Evolutionary conservation across 30 jellyfish, hydroid and myxozoan genomes (phyloP), one percentile per base, ranked within the genome.

Genomic region (Cassiopea andromeda): DNA sequence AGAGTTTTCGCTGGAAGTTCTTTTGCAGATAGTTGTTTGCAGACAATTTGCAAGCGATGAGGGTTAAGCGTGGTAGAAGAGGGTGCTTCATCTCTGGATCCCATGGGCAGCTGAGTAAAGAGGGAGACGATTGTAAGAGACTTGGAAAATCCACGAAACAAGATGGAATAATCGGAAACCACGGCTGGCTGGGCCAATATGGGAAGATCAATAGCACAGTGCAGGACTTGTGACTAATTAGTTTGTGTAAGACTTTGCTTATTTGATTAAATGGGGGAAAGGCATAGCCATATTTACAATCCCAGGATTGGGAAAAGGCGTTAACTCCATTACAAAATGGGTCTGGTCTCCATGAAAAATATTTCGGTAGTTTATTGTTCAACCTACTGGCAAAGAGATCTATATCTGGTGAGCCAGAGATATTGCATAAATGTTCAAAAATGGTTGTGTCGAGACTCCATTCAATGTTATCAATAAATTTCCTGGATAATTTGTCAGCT

Each of bases 261-360:
- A 85, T 74, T 47, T 46, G 71, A 82, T 75, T 85, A 78, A 85
- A 85, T 49, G 93, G 93, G 44, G 88, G 88, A 45, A 74, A 85
- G 44, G 93, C 88, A 64, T 85, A 85, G 43, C 81, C 77, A 72
- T 58, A 85, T 43, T 46, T 13, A 7, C 59, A 18, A 44, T 67
- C 73, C 93, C 93, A 85, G 12, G 19, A 7, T 44, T 60, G 88
- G 6, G 69, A 69, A 60, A 85, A 78, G 0, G 93, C 75, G 47
- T 74, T 76, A 1, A 70, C 58, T 54, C 75, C 85, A 27, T 1
- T 46, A 48, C 77, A 54, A 73, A 19, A 18, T 7, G 92, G 92
- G 77, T 83, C 92, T 46, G 75, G 57, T 70, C 67, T 47, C 92
- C 92, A 69, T 4, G 75, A 59, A 44, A 38, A 46, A 46, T 83